Percentiles rank a stretch among this genome's conserved stretches.
phyloP scores from a whole-genome alignment of 2,113 vertebrate species.

The Tragelaphus buxtoni region DNA sequence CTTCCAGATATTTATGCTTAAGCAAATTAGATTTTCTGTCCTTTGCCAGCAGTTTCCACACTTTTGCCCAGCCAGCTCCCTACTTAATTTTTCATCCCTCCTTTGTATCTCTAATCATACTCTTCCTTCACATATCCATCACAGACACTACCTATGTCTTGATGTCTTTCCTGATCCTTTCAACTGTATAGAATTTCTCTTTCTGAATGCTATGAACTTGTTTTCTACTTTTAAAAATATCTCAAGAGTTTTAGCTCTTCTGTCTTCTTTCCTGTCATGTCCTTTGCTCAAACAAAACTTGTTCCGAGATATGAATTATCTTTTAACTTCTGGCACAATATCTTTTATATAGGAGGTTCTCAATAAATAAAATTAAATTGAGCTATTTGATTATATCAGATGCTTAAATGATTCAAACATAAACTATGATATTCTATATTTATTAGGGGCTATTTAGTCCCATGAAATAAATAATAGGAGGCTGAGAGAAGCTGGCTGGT shows the following conservation, averaged over 20 bases:
- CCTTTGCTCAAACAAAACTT: slow-evolving; percentile 1
- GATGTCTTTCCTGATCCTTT: neutral
- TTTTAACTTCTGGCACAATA: neutral
- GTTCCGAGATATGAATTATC: neutral
- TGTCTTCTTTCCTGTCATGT: neutral
- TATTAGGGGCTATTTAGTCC: neutral
- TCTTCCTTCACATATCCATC: neutral
- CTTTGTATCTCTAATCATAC: neutral
- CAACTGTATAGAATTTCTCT: neutral
- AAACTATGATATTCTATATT: neutral
- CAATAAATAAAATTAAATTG: neutral
- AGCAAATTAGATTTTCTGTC: neutral
- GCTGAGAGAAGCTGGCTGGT: neutral
- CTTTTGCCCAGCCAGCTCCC: neutral
- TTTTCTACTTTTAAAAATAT: neutral
- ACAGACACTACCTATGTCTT: neutral
- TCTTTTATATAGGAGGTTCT: neutral
- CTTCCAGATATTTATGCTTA: neutral
- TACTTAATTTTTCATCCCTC: neutral
- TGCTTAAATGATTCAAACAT: neutral
- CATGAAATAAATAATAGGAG: neutral
- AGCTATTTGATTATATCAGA: neutral
- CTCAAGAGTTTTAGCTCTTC: neutral
- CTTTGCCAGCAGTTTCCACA: neutral
- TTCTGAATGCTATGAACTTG: neutral